Evolutionary conservation across 2,113 vertebrate genomes (phyloP).

Genomic region (Myiozetetes cayanensis): DNA sequence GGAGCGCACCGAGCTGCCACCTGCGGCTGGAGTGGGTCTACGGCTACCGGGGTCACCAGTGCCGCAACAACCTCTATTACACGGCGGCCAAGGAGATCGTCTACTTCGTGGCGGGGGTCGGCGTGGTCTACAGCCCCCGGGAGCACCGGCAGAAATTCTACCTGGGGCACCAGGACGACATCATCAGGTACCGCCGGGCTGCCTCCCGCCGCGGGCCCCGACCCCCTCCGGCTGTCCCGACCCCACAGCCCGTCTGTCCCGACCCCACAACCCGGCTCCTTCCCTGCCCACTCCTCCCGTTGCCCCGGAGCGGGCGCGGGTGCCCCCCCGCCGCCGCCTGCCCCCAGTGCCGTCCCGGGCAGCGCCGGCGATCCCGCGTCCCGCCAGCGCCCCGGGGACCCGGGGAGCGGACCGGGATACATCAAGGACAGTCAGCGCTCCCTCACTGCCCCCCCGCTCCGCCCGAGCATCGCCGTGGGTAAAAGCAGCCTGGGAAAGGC

Average conservation of each 20-base stretch:
- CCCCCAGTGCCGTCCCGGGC: background rate
- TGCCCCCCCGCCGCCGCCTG: background rate
- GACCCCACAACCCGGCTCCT: background rate
- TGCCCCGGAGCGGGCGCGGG: background rate
- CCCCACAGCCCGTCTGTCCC: background rate
- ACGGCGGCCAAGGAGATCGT: slow-evolving; percentile 96
- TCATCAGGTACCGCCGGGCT: slow-evolving; percentile 88
- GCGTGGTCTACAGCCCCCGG: slow-evolving; percentile 96
- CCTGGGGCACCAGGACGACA: slow-evolving; percentile 97
- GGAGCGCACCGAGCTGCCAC: slow-evolving; percentile 94
- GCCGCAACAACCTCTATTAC: slow-evolving; percentile 99
- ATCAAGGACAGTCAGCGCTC: background rate
- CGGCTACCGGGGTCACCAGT: slow-evolving; percentile 97
- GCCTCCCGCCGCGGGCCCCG: background rate
- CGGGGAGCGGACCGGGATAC: background rate
- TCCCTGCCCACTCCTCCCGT: background rate
- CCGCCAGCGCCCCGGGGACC: background rate
- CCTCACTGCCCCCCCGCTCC: background rate
- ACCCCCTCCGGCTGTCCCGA: background rate
- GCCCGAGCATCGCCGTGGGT: background rate
- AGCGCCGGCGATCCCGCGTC: background rate
- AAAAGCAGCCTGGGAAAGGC: background rate
- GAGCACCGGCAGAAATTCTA: slow-evolving; percentile 99
- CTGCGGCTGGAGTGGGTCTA: slow-evolving; percentile 98
- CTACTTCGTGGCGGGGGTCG: slow-evolving; percentile 96